These are phyloP conservation scores for Tursiops truncatus DNA, from an alignment of 2,113 vertebrate species.

Conservation along the genomic window DNA sequence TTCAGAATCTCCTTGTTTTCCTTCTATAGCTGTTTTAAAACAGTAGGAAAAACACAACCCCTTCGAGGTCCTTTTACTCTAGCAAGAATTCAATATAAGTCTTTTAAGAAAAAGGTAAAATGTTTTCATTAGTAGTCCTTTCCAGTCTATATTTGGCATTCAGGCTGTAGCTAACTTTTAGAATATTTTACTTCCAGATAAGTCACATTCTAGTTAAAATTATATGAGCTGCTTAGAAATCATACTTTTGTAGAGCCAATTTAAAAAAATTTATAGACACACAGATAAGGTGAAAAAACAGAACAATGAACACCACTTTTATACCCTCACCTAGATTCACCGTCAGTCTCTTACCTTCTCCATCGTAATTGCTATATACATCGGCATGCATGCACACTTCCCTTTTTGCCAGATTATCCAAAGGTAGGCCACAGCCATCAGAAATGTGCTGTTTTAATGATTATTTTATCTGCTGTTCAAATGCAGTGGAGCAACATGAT, in stretches of 20 bases:
- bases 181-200: constrained; percentile 7
- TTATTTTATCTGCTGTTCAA: background rate
- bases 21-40: background rate
- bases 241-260: background rate
- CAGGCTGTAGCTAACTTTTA: background rate
- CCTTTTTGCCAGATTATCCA: background rate
- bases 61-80: background rate
- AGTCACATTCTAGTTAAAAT: constrained; percentile 25
- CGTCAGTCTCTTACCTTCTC: background rate
- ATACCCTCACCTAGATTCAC: background rate
- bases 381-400: background rate
- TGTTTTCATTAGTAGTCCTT: background rate
- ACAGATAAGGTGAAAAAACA: background rate
- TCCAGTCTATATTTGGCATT: background rate
- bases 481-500: constrained; percentile 70
- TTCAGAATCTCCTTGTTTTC: background rate
- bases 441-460: constrained; percentile 23
- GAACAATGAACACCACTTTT: background rate
- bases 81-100: background rate
- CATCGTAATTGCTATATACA: background rate
- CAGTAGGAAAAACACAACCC: background rate
- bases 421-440: background rate
- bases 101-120: constrained; percentile 27
- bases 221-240: constrained; percentile 21
- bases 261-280: background rate